Evolutionary conservation across 2,797 vertebrate species (phyloP).

Genomic region (Melanotaenia boesemani): DNA sequence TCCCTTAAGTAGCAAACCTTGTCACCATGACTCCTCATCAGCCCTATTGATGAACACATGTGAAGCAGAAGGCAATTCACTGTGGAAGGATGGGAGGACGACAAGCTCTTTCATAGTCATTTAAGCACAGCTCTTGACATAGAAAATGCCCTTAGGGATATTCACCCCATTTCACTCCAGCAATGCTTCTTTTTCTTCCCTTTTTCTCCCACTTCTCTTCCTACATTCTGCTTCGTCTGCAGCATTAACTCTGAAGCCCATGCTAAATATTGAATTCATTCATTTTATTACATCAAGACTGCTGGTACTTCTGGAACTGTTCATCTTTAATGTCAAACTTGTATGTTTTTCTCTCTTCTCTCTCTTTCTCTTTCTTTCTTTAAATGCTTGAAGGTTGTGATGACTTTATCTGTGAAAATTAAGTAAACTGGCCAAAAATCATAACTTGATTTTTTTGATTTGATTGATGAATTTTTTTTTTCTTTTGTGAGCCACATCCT

Average conservation of each 20-base stretch:
- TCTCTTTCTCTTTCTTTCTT: neutral
- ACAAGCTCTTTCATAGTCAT: slow-evolving; percentile 61
- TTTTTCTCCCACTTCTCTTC: slow-evolving; percentile 47
- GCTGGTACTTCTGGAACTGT: neutral
- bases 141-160: slow-evolving; percentile 57
- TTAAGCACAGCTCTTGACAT: slow-evolving; percentile 68
- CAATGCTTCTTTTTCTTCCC: slow-evolving; percentile 49
- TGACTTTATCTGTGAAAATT: neutral
- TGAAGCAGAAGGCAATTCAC: slow-evolving; percentile 61
- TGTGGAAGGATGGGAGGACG: slow-evolving; percentile 35
- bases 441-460: too few species aligned
- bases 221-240: slow-evolving; percentile 12
- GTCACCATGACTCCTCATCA: slow-evolving; percentile 66
- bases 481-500: neutral
- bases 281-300: neutral
- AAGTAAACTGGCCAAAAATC: neutral
- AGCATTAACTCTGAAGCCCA: neutral
- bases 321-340: neutral
- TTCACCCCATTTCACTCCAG: slow-evolving; percentile 67
- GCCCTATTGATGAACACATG: slow-evolving; percentile 73
- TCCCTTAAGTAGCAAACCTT: slow-evolving; percentile 78
- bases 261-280: slow-evolving; percentile 8
- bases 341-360: neutral
- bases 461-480: too few species aligned
- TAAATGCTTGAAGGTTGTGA: neutral